phyloP scores from a whole-genome alignment of 2,797 vertebrate genomes.

The Sternotherus odoratus region DNA sequence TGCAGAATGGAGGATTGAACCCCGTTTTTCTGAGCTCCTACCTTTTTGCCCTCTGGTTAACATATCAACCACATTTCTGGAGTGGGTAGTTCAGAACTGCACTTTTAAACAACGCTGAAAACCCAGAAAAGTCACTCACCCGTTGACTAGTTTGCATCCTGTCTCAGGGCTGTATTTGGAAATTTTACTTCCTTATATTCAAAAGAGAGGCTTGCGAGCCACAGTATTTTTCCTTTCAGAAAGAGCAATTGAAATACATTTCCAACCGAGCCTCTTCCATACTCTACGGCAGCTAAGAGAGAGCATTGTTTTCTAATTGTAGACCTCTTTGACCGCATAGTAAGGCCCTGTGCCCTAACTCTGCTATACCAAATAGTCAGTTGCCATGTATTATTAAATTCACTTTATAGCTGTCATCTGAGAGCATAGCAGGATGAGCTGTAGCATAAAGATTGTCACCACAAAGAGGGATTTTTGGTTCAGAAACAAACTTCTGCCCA shows the following conservation, averaged over 20 bases:
- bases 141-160: background rate
- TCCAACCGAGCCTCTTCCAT: background rate
- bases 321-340: background rate
- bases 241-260: background rate
- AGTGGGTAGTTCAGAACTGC: background rate
- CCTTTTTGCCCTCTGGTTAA: background rate
- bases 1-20: background rate
- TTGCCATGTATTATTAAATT: slow-evolving; percentile 56
- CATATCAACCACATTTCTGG: background rate
- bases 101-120: background rate
- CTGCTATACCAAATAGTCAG: background rate
- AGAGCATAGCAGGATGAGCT: background rate
- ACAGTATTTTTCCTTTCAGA: background rate
- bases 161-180: background rate
- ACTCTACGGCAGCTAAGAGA: background rate
- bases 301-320: background rate
- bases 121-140: background rate
- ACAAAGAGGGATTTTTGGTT: background rate
- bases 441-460: background rate
- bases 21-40: background rate
- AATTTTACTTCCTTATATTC: background rate
- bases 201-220: background rate
- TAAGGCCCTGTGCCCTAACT: background rate
- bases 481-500: background rate
- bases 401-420: background rate